Base-by-base conservation (phyloP, 2,113 vertebrate genomes). In the Corythornis vintsioides region DNA sequence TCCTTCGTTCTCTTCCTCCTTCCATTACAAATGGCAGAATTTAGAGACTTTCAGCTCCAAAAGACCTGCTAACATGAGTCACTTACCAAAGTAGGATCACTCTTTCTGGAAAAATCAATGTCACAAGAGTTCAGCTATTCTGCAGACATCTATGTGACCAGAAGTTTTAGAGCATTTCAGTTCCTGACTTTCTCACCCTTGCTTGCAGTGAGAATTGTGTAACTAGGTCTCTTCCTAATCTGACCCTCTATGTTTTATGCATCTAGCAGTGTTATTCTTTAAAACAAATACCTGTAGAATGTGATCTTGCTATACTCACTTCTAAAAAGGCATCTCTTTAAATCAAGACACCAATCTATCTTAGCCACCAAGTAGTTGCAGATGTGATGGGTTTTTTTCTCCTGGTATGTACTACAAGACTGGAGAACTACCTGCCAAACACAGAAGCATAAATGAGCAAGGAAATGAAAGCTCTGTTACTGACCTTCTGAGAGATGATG, bases 221-320 rank as follows among this genome's bases (percentile, higher is more conserved):
- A 60, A 66, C 13, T 60, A 60, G 28, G 11, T 69, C 33, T 90
- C 65, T 60, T 83, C 48, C 40, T 87, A 45, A 86, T 66, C 47
- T 65, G 69, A 64, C 25, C 26, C 28, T 45, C 25, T n/a, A 40
- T 0, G 1, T 67, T 86, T 90, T 55, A 63, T 31, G 53, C 35
- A 71, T 61, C 31, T 40, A 64, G 28, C 35, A 67, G 19, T 22
- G 52, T 71, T 86, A 48, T 22, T 72, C 69, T 71, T 81, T 72
- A 81, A 77, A 89, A 86, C 61, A 87, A 91, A 77, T 70, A 52
- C 25, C 77, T 43, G 25, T 3, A 83, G 48, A 88, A 26, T n/a
- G 64, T 38, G 31, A 83, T 71, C 69, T 72, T 90, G 31, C 38
- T 63, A 33, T 42, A 50, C 9, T 53, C 42, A 60, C 61, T 67